Percentiles rank a stretch among this genome's conserved stretches.
phyloP scores from a whole-genome alignment of 2,113 vertebrate genomes.

The Ceratotherium simum region DNA sequence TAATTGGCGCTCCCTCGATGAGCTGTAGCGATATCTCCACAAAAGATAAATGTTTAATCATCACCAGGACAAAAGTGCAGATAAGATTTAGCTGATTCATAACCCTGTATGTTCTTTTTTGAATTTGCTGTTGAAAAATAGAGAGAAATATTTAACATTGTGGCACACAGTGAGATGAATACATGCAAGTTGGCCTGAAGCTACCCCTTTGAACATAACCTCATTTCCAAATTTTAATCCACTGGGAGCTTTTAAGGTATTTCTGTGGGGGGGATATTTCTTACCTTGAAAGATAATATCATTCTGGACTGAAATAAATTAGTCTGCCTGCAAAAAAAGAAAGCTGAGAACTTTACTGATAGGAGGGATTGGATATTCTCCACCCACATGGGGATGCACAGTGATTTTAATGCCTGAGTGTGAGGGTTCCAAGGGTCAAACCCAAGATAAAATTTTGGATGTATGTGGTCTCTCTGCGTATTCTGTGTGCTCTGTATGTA shows the following conservation, averaged over 20 bases:
- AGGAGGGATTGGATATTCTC: neutral
- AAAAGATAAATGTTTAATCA: slow-evolving; percentile 33
- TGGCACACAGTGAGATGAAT: neutral
- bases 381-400: neutral
- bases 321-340: neutral
- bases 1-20: neutral
- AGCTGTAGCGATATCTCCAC: neutral
- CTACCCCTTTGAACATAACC: neutral
- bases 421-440: neutral
- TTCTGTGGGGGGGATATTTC: neutral
- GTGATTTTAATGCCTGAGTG: neutral
- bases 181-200: neutral
- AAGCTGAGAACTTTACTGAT: neutral
- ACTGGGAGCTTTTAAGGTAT: neutral
- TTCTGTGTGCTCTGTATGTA: neutral
- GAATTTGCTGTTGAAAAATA: neutral
- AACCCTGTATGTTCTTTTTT: neutral
- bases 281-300: neutral
- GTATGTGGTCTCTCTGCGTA: too few species aligned
- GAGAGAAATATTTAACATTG: slow-evolving; percentile 20
- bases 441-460: neutral
- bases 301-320: neutral
- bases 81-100: slow-evolving; percentile 7
- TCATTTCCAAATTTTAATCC: neutral
- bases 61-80: neutral